Conservation (phyloP, 2,888 invertebrate genomes). For the Ophion ventricosus region DNA sequence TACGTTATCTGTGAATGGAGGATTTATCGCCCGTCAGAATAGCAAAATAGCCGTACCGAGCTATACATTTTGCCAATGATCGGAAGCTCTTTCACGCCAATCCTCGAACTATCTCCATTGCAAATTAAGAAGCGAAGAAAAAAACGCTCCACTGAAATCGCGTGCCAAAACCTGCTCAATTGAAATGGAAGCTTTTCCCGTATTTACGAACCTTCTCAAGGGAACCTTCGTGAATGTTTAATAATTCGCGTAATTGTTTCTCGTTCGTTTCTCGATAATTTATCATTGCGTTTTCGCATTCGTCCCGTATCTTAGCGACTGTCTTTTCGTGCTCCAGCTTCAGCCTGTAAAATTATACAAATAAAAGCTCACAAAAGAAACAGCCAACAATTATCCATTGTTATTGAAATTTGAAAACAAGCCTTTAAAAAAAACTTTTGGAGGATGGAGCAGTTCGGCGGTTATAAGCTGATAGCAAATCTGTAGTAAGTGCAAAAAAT, state of each 20-base stretch:
- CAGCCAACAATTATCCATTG: not conserved
- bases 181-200: not conserved
- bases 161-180: not conserved
- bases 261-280: slow-evolving; percentile 60
- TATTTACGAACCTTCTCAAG: slow-evolving; percentile 61
- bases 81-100: slow-evolving; percentile 1
- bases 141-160: not conserved
- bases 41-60: slow-evolving; percentile 20
- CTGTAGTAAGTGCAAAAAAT: not conserved
- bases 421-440: not conserved
- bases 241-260: slow-evolving; percentile 65
- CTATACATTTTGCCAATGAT: slow-evolving; percentile 40
- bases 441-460: not conserved
- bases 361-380: not conserved
- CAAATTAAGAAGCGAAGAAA: slow-evolving; percentile 27
- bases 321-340: slow-evolving; percentile 42
- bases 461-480: not conserved
- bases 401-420: not conserved
- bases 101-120: not conserved
- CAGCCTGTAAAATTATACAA: slow-evolving; percentile 44
- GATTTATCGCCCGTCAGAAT: slow-evolving; percentile 26
- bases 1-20: slow-evolving; percentile 51
- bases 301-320: slow-evolving; percentile 48
- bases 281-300: slow-evolving; percentile 65
- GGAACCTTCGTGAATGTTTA: slow-evolving; percentile 59